A percentile compares a stretch with the other conserved stretches of the same genome.
phyloP scores from a whole-genome alignment of 2,113 vertebrate genomes.

The Tragelaphus scriptus region DNA sequence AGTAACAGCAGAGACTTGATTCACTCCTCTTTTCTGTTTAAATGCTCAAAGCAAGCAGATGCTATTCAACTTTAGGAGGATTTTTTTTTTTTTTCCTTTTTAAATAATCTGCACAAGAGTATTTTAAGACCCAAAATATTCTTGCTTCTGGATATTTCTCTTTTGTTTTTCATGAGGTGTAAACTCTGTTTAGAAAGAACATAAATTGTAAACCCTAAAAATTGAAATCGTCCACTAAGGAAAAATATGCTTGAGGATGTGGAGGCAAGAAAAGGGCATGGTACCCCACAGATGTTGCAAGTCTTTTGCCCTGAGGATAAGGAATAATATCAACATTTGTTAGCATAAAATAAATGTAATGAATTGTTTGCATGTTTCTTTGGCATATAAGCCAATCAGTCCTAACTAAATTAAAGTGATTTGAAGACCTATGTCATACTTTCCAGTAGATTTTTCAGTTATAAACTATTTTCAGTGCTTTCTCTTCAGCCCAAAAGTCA shows the following conservation, averaged over 20 bases:
- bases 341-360: not conserved
- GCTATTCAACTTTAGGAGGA: not conserved
- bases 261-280: not conserved
- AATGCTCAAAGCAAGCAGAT: not conserved
- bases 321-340: not conserved
- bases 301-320: not conserved
- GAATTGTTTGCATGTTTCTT: not conserved
- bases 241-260: not conserved
- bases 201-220: not conserved
- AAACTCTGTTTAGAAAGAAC: not conserved
- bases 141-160: not conserved
- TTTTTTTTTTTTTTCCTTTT: not conserved
- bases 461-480: not conserved
- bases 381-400: not conserved
- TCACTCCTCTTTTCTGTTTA: not conserved
- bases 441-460: not conserved
- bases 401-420: not conserved
- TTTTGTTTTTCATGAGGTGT: not conserved
- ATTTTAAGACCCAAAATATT: not conserved
- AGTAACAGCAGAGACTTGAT: not conserved
- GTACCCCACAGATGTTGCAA: not conserved
- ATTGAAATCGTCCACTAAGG: not conserved
- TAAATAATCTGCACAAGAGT: not conserved
- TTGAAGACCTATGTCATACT: not conserved
- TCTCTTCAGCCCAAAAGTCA: not conserved